Conservation (phyloP, 2,113 vertebrate genomes). For the Aythya baeri region DNA sequence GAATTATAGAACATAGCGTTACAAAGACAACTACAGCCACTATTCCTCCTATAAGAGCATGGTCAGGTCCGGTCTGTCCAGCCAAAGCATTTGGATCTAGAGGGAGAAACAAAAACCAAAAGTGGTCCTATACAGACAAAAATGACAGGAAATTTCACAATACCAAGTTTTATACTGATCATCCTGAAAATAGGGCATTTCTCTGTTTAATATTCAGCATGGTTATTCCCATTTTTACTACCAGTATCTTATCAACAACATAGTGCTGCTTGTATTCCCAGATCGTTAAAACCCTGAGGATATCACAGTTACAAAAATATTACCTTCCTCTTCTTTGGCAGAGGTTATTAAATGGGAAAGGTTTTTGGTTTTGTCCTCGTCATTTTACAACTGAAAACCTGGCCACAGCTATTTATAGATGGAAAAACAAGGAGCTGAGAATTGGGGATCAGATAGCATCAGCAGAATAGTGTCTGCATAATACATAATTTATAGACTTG, state of each 20-base stretch:
- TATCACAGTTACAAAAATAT: conserved; percentile 23
- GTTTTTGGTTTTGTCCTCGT: conserved; percentile 36
- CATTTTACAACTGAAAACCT: conserved; percentile 61
- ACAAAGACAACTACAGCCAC: conserved; percentile 99
- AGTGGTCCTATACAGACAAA: not conserved
- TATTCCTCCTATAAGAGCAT: conserved; percentile 97
- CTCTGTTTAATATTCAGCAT: conserved; percentile 28
- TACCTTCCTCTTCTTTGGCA: conserved; percentile 33
- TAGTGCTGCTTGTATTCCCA: conserved; percentile 40
- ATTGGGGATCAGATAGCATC: conserved; percentile 63
- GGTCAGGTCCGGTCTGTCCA: conserved; percentile 90
- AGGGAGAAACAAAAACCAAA: conserved; percentile 42
- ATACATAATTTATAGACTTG: conserved; percentile 75
- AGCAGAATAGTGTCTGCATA: conserved; percentile 66
- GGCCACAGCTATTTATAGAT: conserved; percentile 67
- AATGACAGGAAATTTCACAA: not conserved
- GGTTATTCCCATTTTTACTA: conserved; percentile 28
- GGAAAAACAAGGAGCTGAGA: conserved; percentile 71
- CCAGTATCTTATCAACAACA: conserved; percentile 46
- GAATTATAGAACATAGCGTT: conserved; percentile 97
- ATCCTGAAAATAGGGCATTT: conserved; percentile 50
- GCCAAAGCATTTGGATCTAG: conserved; percentile 93
- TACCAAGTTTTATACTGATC: not conserved
- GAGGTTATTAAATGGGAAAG: conserved; percentile 58
- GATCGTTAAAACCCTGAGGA: conserved; percentile 54